A percentile compares a stretch with the other conserved stretches of the same genome.
These are phyloP conservation scores for Micronisus gabar DNA, from an alignment of 2,113 vertebrate genomes.

Conservation along the genomic window DNA sequence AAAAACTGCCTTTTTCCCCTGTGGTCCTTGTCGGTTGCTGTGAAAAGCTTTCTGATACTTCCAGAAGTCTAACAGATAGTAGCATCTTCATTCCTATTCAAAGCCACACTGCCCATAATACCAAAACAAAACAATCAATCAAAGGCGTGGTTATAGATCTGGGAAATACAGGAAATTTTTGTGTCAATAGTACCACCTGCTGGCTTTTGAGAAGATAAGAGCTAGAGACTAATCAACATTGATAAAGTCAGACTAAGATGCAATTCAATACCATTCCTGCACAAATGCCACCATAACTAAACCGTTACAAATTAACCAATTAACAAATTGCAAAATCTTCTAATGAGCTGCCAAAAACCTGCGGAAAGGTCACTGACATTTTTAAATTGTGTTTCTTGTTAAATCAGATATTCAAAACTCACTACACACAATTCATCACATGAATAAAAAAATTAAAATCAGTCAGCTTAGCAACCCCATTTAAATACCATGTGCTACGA, in stretches of 20 bases:
- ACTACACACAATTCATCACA: not conserved
- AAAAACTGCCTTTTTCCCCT: not conserved
- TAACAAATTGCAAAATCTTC: not conserved
- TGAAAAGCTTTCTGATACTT: not conserved
- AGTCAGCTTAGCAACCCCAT: no score
- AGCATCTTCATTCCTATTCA: not conserved
- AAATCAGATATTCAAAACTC: not conserved
- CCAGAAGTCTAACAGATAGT: not conserved
- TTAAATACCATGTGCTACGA: not conserved
- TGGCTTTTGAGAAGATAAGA: not conserved
- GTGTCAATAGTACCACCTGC: slow-evolving; percentile 38
- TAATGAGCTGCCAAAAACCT: not conserved
- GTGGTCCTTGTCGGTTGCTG: not conserved
- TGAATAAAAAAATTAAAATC: not conserved
- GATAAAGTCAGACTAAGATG: not conserved
- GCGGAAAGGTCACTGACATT: not conserved
- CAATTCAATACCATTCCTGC: not conserved
- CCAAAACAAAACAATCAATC: not conserved
- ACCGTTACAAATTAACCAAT: fast-evolving
- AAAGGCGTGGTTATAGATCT: not conserved
- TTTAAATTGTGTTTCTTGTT: not conserved
- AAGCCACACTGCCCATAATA: not conserved
- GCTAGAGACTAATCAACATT: not conserved
- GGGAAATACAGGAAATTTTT: not conserved
- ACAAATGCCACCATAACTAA: not conserved